phyloP scores from a whole-genome alignment of 2,113 vertebrate species.

The Macquaria australasica region DNA sequence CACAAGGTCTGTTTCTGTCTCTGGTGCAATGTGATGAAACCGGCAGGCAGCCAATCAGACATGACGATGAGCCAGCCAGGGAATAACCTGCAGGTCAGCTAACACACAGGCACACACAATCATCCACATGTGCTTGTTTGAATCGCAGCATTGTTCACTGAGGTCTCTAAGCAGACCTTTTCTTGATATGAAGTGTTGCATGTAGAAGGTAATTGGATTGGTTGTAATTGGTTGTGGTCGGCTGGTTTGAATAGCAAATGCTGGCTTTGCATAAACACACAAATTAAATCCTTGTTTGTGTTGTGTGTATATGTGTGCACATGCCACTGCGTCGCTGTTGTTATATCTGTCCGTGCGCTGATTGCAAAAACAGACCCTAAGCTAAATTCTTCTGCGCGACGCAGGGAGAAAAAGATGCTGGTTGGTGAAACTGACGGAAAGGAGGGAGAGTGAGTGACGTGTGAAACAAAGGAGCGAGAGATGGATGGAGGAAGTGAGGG shows the following conservation, averaged over 20 bases:
- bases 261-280: conserved; percentile 78
- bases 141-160: conserved; percentile 52
- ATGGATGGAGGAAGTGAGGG: conserved; percentile 34
- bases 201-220: conserved; percentile 77
- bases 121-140: conserved; percentile 39
- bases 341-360: conserved; percentile 16
- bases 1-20: conserved; percentile 78
- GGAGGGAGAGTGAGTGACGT: conserved; percentile 26
- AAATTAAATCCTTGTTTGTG: conserved; percentile 69
- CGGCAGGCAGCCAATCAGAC: conserved; percentile 79
- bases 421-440: background rate
- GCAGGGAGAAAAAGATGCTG: background rate
- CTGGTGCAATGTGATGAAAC: conserved; percentile 81
- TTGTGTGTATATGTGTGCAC: conserved; percentile 49
- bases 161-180: conserved; percentile 54
- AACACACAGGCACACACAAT: conserved; percentile 36
- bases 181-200: conserved; percentile 76
- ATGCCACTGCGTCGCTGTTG: background rate
- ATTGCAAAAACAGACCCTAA: conserved; percentile 17
- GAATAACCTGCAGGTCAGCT: conserved; percentile 76
- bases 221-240: conserved; percentile 79
- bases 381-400: background rate
- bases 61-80: conserved; percentile 68
- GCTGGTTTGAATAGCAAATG: conserved; percentile 70
- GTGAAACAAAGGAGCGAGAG: conserved; percentile 32